A percentile compares a stretch with the other conserved stretches of the same genome.
Evolutionary conservation across 2,888 invertebrate genomes (phyloP).

Genomic region (Pyrocoelia pectoralis): DNA sequence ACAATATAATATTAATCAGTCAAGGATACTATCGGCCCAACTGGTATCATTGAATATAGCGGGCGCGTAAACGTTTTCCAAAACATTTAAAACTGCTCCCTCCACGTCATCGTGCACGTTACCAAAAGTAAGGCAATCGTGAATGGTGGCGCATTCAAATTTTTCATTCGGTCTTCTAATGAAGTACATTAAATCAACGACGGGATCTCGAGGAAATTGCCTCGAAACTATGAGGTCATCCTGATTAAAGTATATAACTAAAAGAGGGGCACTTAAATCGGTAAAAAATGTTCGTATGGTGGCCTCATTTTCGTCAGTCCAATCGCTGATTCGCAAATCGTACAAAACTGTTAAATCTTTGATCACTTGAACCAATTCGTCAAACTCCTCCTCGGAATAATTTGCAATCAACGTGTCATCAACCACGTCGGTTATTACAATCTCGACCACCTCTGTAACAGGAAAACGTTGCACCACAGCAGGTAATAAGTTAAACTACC

Average conservation of each 20-base stretch:
- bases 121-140: constrained; percentile 75
- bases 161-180: constrained; percentile 67
- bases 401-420: constrained; percentile 56
- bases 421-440: neutral
- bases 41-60: constrained; percentile 74
- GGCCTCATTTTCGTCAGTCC: constrained; percentile 70
- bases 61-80: constrained; percentile 75
- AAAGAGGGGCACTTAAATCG: constrained; percentile 64
- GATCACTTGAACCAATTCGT: constrained; percentile 66
- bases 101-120: constrained; percentile 75
- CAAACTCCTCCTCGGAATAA: constrained; percentile 70
- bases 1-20: neutral
- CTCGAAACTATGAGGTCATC: constrained; percentile 64
- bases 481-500: too few relatives aligned
- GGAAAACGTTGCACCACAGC: neutral
- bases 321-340: constrained; percentile 77
- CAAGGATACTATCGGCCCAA: constrained; percentile 83
- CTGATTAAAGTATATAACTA: constrained; percentile 71
- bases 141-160: constrained; percentile 72
- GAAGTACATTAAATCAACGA: constrained; percentile 75
- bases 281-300: constrained; percentile 72
- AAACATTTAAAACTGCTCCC: constrained; percentile 67
- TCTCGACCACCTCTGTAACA: neutral
- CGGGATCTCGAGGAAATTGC: constrained; percentile 68
- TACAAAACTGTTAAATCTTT: constrained; percentile 77